Conservation (phyloP, 2,113 vertebrate species). For the Pimephales promelas region DNA sequence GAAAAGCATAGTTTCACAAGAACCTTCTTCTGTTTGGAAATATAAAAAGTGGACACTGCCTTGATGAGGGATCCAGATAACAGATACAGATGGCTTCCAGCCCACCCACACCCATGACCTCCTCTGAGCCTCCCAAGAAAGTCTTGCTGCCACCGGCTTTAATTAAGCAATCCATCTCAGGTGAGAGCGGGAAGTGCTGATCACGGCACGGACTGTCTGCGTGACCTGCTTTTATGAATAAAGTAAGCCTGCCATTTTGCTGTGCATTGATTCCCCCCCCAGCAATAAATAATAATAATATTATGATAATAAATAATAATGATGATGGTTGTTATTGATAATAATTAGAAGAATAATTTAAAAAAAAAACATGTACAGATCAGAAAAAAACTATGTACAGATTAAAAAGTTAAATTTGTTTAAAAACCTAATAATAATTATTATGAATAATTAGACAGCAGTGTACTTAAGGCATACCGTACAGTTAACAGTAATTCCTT, state of each 20-base stretch:
- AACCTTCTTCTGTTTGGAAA: neutral
- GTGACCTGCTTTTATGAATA: slow-evolving; percentile 39
- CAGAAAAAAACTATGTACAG: no score
- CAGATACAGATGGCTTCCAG: slow-evolving; percentile 1
- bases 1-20: neutral
- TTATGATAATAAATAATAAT: neutral
- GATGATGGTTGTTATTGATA: no score
- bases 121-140: slow-evolving; percentile 18
- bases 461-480: no score
- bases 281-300: neutral
- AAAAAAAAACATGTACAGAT: no score
- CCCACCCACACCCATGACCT: neutral
- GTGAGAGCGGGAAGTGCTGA: slow-evolving; percentile 37
- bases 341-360: no score
- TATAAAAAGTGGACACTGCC: neutral
- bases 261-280: no score
- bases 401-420: no score
- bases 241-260: no score
- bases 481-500: no score
- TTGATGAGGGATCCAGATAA: slow-evolving; percentile 16
- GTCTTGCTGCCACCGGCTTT: slow-evolving; percentile 19
- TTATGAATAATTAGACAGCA: no score
- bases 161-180: slow-evolving; percentile 49
- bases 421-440: no score
- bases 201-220: slow-evolving; percentile 4